These are phyloP conservation scores for Plutomurus gul DNA, from an alignment of 1,140 invertebrate species.

Conservation along the genomic window DNA sequence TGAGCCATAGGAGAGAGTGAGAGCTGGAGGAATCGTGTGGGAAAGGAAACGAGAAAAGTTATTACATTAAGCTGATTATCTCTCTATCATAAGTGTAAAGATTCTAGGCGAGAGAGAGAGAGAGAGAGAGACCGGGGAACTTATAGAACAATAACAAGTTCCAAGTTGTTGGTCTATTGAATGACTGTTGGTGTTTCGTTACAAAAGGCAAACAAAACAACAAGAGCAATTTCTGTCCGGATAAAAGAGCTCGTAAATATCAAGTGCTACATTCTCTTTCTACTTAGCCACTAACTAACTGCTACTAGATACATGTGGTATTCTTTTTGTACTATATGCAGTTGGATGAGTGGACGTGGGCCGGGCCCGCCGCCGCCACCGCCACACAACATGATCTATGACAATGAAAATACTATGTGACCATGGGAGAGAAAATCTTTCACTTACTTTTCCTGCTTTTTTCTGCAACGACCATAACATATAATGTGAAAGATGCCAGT, in stretches of 20 bases:
- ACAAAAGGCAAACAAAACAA: not conserved
- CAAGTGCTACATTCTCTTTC: slow-evolving; percentile 6
- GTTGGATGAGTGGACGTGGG: too few relatives aligned
- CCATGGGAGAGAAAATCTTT: too few relatives aligned
- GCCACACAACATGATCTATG: too few relatives aligned
- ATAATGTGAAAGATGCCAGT: too few relatives aligned
- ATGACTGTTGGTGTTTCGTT: not conserved
- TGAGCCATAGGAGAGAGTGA: not conserved
- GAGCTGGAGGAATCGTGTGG: not conserved
- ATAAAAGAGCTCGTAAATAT: slow-evolving; percentile 13
- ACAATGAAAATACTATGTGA: too few relatives aligned
- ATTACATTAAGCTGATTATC: slow-evolving; percentile 31
- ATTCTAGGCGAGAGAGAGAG: not conserved
- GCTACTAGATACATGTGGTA: not conserved
- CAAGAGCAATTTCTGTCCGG: slow-evolving; percentile 1
- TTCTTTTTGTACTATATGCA: too few relatives aligned
- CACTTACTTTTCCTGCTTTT: too few relatives aligned
- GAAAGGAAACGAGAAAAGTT: slow-evolving; percentile 24
- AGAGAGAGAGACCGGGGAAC: too few relatives aligned
- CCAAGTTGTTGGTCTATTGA: not conserved
- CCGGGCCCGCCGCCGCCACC: too few relatives aligned
- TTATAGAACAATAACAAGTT: slow-evolving; percentile 15
- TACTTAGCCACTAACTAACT: not conserved
- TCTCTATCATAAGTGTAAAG: slow-evolving; percentile 20
- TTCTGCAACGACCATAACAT: too few relatives aligned